Conservation (phyloP, 2,888 invertebrate genomes). For the Acrobasis suavella region DNA sequence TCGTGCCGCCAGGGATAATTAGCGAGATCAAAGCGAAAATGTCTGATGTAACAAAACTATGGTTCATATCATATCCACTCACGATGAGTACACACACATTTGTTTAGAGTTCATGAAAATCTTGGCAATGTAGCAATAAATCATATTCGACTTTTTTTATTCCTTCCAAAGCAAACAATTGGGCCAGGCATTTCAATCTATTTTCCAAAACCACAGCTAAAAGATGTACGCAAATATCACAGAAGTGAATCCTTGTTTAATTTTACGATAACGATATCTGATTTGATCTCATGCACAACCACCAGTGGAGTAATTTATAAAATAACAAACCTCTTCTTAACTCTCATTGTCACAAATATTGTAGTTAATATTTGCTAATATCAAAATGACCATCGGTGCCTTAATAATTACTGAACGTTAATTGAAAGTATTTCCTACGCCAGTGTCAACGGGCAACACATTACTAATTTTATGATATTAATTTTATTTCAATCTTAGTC, state of each 20-base stretch:
- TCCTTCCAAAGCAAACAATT: not conserved
- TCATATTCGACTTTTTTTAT: not conserved
- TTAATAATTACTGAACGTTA: conserved; percentile 48
- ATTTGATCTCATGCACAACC: conserved; percentile 79
- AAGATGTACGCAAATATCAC: conserved; percentile 4
- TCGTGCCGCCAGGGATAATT: not conserved
- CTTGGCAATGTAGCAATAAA: not conserved
- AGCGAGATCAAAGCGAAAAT: conserved; percentile 19
- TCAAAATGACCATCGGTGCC: conserved; percentile 72
- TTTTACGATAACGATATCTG: conserved; percentile 52
- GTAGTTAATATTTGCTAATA: conserved; percentile 39
- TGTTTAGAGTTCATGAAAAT: conserved; percentile 22
- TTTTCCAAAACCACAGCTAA: not conserved
- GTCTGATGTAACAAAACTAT: conserved; percentile 2
- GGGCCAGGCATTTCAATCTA: not conserved
- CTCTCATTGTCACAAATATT: conserved; percentile 15
- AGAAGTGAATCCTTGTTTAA: not conserved
- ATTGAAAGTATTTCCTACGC: conserved; percentile 30
- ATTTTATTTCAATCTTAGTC: conserved; percentile 32
- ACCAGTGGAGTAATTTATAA: conserved; percentile 68
- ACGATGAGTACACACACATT: conserved; percentile 1
- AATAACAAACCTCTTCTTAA: conserved; percentile 24
- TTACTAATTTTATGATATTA: conserved; percentile 31
- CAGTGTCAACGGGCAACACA: conserved; percentile 39
- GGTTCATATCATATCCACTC: conserved; percentile 2